Base-by-base conservation (phyloP, 2,797 vertebrate genomes). In the Smutsia gigantea region DNA sequence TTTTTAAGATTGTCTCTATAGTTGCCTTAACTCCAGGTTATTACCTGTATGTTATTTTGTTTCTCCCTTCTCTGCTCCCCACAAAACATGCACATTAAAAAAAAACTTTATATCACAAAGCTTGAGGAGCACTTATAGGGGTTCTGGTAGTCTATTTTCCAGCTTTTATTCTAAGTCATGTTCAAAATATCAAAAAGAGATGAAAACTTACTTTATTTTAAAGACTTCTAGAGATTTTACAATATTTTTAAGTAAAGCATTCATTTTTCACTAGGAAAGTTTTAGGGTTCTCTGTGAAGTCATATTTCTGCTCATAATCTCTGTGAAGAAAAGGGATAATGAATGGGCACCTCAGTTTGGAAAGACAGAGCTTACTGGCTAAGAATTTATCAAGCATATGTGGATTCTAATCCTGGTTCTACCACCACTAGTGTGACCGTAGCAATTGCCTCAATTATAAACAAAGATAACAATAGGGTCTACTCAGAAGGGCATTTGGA, bases 161-260 rank as follows among this genome's bases (percentile, higher is more conserved):
- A 85, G 57, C 2, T 42, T 94, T 94, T 34, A 10, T 87, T 77
- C 66, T 34, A 6, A 93, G 91, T 78, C 19, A 18, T 74, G 17
- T 74, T 81, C 78, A 93, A 92, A 71, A n/a, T 63, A 83, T 59
- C 72, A 71, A 85, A 90, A 90, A 79, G 21, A 86, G 39, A 94
- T 78, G 29, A 61, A 95, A 91, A 72, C 1, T 1, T n/a, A 25
- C 39, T 86, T 84, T 78, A 57, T 79, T 66, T 94, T 95, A 93
- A 94, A 78, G 57, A 90, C 66, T 94, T 96, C 34, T 39, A 86
- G 59, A 71, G 13, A 55, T 55, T 93, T 87, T 29, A 64, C 6
- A 49, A 37, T 46, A 66, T 39, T 93, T n/a, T 42, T 87, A 89
- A 59, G 31, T 82, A 94, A 83, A n/a, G 5, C 6, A 61, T 68